Conservation (phyloP, 1,140 invertebrate species). For the Octopus bimaculoides region DNA sequence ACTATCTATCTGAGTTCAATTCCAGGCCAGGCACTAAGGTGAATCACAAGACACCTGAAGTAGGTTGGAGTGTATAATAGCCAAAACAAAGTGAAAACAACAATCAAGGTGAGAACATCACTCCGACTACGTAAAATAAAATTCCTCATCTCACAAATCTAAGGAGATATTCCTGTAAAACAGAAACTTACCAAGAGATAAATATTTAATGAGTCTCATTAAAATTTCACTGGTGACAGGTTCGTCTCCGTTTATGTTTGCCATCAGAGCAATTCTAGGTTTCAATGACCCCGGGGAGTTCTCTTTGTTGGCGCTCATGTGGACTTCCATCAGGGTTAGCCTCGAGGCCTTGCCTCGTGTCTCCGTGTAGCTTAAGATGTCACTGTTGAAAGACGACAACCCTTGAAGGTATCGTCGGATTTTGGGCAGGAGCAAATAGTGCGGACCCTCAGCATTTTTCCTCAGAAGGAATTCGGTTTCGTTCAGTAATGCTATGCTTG, state of each 20-base stretch:
- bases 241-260: slow-evolving; percentile 79
- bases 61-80: too few species aligned
- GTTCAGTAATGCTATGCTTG: slow-evolving; percentile 75
- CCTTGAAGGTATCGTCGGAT: slow-evolving; percentile 62
- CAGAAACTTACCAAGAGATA: slow-evolving; percentile 60
- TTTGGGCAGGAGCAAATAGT: slow-evolving; percentile 33
- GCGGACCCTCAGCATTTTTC: slow-evolving; percentile 56
- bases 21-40: too few species aligned
- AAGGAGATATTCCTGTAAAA: too few species aligned
- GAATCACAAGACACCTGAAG: too few species aligned
- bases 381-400: slow-evolving; percentile 67
- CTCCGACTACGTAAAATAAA: too few species aligned
- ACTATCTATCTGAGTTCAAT: too few species aligned
- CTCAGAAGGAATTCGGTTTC: slow-evolving; percentile 70
- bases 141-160: too few species aligned
- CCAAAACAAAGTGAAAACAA: too few species aligned
- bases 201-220: slow-evolving; percentile 77
- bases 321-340: slow-evolving; percentile 47
- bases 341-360: slow-evolving; percentile 64
- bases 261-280: slow-evolving; percentile 72
- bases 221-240: slow-evolving; percentile 81
- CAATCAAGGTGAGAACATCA: too few species aligned
- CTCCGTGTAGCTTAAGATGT: slow-evolving; percentile 64
- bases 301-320: slow-evolving; percentile 28
- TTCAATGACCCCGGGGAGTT: slow-evolving; percentile 28